These are phyloP conservation scores for Eilema depressum DNA, from an alignment of 2,888 invertebrate species.

Conservation along the genomic window DNA sequence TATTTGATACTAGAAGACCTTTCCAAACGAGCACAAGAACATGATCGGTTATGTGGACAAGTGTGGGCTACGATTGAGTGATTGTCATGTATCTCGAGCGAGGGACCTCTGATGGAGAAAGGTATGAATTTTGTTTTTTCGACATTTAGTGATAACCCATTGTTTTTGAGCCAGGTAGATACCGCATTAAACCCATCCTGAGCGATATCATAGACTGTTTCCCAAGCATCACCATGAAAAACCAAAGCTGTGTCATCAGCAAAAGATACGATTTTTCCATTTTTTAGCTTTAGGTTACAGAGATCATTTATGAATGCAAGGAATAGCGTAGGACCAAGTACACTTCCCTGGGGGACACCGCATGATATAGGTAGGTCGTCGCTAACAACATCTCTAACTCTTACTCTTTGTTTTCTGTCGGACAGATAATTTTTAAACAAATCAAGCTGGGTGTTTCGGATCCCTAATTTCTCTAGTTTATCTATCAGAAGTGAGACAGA, in stretches of 20 bases:
- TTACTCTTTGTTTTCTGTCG: neutral
- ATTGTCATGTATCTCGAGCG: too few relatives aligned
- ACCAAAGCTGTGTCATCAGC: too few relatives aligned
- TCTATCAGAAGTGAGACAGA: neutral
- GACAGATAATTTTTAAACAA: neutral
- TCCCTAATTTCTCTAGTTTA: neutral
- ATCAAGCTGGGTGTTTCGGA: neutral
- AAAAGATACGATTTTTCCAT: too few relatives aligned
- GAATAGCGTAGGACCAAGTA: neutral
- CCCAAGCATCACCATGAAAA: neutral
- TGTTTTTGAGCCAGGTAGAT: neutral
- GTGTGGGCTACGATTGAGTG: too few relatives aligned
- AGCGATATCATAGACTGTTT: neutral
- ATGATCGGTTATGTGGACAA: too few relatives aligned
- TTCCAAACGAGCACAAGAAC: too few relatives aligned
- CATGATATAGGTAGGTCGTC: neutral
- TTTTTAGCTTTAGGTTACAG: neutral
- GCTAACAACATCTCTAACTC: neutral
- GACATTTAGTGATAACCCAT: neutral
- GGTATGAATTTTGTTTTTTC: neutral
- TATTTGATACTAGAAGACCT: too few relatives aligned
- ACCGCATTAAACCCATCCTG: neutral
- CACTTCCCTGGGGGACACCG: neutral
- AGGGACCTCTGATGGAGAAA: too few relatives aligned
- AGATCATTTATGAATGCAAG: neutral